Base-by-base conservation (phyloP, 2,797 vertebrate genomes). In the Sciaenops ocellatus region DNA sequence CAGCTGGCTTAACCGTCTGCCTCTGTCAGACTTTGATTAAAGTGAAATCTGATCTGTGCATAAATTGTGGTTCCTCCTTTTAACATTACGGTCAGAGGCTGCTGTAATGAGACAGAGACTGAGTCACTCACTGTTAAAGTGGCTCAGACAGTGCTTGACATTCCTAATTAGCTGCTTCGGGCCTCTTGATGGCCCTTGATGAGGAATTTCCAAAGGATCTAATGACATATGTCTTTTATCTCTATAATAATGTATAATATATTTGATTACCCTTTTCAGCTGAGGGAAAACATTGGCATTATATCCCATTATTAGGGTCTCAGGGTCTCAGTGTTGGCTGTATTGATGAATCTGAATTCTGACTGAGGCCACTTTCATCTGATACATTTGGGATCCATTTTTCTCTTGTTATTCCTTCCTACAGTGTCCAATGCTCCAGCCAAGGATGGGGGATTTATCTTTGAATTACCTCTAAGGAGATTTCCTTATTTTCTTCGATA, bases 11-110 rank as follows among this genome's bases (percentile, higher is more conserved):
- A 30, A 30, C 30, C 30, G 15, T 44, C 50, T 68, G 64, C 18
- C 26, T 34, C 18, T 46, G 42, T 57, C 30, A 28, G 28, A 26
- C 55, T 7, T 30, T 51, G 20, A 59, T 70, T 64, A 59, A 65
- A 65, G 34, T 65, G 34, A 78, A 65, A 78, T 57, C 34, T 62
- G 50, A 62, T 69, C 41, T 62, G n/a, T 63, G 54, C 46, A 64
- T 71, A 56, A 65, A n/a, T 34, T 44, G 41, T 63, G 41, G 74
- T 48, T 54, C 26, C 28, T 76, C 46, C 34, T 41, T 48, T 38
- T 13, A 48, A 70, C 46, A 50, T 70, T 24, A 70, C 24, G 46
- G 44, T 70, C 46, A 54, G 28, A 10, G 4, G 28, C 24, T 34
- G 42, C 62, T 47, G 18, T 62, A 30, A 55, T 26, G n/a, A 24